phyloP scores from a whole-genome alignment of 2,113 vertebrate species.

The Microcebus jonahi region DNA sequence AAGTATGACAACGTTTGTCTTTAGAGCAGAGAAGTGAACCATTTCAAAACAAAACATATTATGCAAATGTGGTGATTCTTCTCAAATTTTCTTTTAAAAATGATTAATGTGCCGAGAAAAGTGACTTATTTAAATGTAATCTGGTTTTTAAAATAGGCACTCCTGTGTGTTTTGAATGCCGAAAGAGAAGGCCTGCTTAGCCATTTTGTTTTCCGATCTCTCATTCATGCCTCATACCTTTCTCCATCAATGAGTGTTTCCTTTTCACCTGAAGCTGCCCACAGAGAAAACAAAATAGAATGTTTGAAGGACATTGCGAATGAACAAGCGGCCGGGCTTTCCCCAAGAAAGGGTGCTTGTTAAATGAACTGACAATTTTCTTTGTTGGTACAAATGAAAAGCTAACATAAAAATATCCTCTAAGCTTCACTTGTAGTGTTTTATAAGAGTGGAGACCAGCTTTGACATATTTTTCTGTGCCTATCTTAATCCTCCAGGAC shows the following conservation, averaged over 20 bases:
- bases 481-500: constrained; percentile 60
- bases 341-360: constrained; percentile 1
- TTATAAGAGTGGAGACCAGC: constrained; percentile 1
- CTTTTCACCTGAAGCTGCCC: constrained; percentile 6
- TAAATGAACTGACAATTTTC: constrained; percentile 32
- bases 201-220: background rate
- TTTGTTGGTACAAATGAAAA: constrained; percentile 51
- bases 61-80: background rate
- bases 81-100: constrained; percentile 10
- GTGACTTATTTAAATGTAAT: constrained; percentile 48
- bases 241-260: background rate
- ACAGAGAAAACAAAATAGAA: constrained; percentile 2
- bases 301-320: constrained; percentile 19
- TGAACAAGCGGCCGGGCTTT: background rate
- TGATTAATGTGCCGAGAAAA: constrained; percentile 25
- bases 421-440: constrained; percentile 5
- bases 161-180: background rate
- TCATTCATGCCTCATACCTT: background rate
- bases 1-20: background rate
- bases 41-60: constrained; percentile 51
- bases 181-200: constrained; percentile 5
- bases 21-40: constrained; percentile 32
- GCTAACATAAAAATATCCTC: constrained; percentile 41
- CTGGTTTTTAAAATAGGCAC: constrained; percentile 42
- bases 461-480: constrained; percentile 31